phyloP scores from a whole-genome alignment of 2,888 invertebrate species.

The Lagria hirta region DNA sequence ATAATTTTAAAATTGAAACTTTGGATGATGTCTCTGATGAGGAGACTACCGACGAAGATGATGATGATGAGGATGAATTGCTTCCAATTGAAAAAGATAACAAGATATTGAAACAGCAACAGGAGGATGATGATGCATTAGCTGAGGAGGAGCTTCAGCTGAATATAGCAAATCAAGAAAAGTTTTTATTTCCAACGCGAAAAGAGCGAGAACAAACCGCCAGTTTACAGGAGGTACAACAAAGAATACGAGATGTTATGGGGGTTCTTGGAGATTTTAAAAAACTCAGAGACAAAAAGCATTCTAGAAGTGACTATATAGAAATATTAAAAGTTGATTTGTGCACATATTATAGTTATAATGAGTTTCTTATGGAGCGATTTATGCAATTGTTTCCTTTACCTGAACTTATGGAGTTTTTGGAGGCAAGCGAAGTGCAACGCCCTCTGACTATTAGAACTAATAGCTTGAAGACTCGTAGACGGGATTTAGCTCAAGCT shows the following conservation, averaged over 20 bases:
- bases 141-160: conserved; percentile 82
- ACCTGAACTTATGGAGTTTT: conserved; percentile 84
- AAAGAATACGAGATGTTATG: conserved; percentile 84
- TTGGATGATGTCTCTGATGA: conserved; percentile 46
- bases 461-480: conserved; percentile 89
- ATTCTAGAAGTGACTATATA: conserved; percentile 80
- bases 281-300: conserved; percentile 65
- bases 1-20: conserved; percentile 38
- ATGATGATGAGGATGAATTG: conserved; percentile 57
- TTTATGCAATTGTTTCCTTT: conserved; percentile 88
- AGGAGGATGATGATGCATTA: conserved; percentile 68
- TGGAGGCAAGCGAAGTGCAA: conserved; percentile 95
- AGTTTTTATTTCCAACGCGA: conserved; percentile 77
- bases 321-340: conserved; percentile 80
- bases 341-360: conserved; percentile 95
- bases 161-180: conserved; percentile 74
- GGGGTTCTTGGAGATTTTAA: conserved; percentile 80
- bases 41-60: conserved; percentile 43
- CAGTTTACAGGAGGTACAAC: conserved; percentile 80
- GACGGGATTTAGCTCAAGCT: conserved; percentile 90
- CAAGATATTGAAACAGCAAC: conserved; percentile 73
- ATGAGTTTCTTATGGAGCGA: conserved; percentile 90
- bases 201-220: conserved; percentile 72
- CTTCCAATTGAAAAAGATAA: conserved; percentile 86
- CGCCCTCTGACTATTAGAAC: conserved; percentile 94